Conservation (phyloP, 2,113 vertebrate species). For the Motacilla alba region DNA sequence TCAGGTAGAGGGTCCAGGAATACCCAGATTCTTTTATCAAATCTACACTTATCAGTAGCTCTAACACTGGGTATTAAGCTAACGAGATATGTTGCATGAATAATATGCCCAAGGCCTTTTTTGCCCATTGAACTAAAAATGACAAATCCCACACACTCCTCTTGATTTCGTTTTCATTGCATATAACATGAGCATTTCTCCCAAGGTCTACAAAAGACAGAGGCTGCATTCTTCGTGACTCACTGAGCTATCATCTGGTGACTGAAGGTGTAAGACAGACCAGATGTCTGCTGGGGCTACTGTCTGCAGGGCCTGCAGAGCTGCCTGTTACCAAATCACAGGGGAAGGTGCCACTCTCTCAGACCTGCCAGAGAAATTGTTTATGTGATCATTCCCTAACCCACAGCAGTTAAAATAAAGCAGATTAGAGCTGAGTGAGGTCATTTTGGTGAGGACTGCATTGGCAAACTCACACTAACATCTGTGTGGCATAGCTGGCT, state of each 20-base stretch:
- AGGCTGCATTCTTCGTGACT: not conserved
- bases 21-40: not conserved
- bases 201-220: not conserved
- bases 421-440: not conserved
- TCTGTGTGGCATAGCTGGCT: not conserved
- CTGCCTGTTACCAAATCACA: not conserved
- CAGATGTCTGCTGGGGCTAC: constrained; percentile 8
- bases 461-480: not conserved
- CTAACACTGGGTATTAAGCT: not conserved
- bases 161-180: not conserved
- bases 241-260: not conserved
- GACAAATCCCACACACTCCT: not conserved
- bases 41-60: not conserved
- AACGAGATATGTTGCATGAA: not conserved
- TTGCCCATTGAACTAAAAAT: not conserved
- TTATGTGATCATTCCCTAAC: not conserved
- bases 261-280: constrained; percentile 23
- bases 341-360: not conserved
- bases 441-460: not conserved
- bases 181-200: not conserved
- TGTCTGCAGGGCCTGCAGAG: not conserved
- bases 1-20: not conserved
- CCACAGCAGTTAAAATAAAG: not conserved
- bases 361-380: not conserved
- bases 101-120: not conserved